These are phyloP conservation scores for Drosophila sturtevanti DNA, from an alignment of 1,140 invertebrate species.

Conservation along the genomic window DNA sequence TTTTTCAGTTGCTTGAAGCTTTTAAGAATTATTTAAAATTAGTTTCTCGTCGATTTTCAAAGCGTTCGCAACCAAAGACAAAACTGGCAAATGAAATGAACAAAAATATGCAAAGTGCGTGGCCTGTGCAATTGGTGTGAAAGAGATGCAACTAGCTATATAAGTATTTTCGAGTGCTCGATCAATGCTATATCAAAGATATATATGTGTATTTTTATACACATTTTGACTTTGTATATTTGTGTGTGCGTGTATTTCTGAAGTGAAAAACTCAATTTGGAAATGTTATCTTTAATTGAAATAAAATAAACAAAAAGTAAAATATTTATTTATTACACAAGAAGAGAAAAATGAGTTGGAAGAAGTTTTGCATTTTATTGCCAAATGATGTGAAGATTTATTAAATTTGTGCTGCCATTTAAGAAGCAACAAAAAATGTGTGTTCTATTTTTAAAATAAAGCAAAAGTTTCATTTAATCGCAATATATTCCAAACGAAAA, in stretches of 20 bases:
- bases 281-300: slow-evolving; percentile 43
- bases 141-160: slow-evolving; percentile 72
- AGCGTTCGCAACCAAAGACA: slow-evolving; percentile 64
- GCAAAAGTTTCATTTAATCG: slow-evolving; percentile 70
- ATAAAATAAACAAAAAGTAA: slow-evolving; percentile 61
- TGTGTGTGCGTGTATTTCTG: slow-evolving; percentile 32
- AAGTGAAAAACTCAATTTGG: slow-evolving; percentile 52
- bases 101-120: slow-evolving; percentile 30
- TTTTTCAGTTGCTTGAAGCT: slow-evolving; percentile 59
- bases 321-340: slow-evolving; percentile 36
- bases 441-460: slow-evolving; percentile 82
- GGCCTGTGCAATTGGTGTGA: slow-evolving; percentile 59
- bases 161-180: slow-evolving; percentile 76
- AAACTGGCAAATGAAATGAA: slow-evolving; percentile 29
- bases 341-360: slow-evolving; percentile 27
- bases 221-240: slow-evolving; percentile 2
- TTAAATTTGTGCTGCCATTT: slow-evolving; percentile 68
- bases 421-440: slow-evolving; percentile 55
- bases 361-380: slow-evolving; percentile 56
- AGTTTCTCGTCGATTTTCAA: slow-evolving; percentile 78
- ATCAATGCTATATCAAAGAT: slow-evolving; percentile 71
- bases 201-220: slow-evolving; percentile 38
- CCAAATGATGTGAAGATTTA: slow-evolving; percentile 36
- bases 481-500: slow-evolving; percentile 59
- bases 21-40: slow-evolving; percentile 71